These are phyloP conservation scores for Hyla sarda DNA, from an alignment of 2,113 vertebrate species.

Conservation along the genomic window DNA sequence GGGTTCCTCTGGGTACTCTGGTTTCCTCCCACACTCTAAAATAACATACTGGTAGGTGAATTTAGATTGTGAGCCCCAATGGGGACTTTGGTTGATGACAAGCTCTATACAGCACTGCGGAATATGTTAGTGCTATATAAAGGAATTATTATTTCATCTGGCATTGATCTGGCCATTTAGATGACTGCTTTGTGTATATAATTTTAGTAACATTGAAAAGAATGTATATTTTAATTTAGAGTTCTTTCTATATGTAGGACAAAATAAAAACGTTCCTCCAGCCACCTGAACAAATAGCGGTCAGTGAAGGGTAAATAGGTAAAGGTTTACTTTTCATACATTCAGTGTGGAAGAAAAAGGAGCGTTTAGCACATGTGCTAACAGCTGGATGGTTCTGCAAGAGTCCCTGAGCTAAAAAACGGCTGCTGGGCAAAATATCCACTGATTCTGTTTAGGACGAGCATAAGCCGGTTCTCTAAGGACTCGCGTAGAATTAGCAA, in stretches of 20 bases:
- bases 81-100: too few relatives aligned
- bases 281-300: neutral
- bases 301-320: neutral
- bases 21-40: too few relatives aligned
- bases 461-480: neutral
- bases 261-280: neutral
- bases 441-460: neutral
- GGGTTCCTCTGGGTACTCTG: too few relatives aligned
- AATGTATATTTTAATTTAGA: too few relatives aligned
- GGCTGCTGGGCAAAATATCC: neutral
- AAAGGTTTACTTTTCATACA: neutral
- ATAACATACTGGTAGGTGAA: too few relatives aligned
- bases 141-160: too few relatives aligned
- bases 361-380: neutral
- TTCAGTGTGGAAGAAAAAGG: neutral
- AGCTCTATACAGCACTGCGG: too few relatives aligned
- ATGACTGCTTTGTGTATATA: too few relatives aligned
- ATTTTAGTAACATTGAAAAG: too few relatives aligned
- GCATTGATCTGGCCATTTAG: too few relatives aligned
- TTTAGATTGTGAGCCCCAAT: too few relatives aligned
- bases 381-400: neutral
- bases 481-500: slow-evolving; percentile 8
- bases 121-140: too few relatives aligned
- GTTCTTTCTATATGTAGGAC: neutral
- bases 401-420: neutral